Evolutionary conservation across 2,888 invertebrate genomes (phyloP).

Genomic region (Capitulum mitella): DNA sequence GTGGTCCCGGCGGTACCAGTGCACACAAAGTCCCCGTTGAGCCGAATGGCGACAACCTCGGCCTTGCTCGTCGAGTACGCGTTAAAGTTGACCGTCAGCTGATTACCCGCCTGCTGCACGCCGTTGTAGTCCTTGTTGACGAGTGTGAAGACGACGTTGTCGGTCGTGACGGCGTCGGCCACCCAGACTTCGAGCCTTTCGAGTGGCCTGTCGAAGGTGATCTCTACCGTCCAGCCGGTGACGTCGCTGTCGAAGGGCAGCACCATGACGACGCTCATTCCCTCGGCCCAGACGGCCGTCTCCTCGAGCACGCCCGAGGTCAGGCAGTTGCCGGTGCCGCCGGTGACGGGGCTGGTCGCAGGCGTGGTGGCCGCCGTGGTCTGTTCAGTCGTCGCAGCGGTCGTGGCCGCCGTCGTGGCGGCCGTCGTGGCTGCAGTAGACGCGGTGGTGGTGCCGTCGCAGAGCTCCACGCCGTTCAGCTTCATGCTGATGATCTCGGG

Average conservation of each 20-base stretch:
- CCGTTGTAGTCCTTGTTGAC: constrained; percentile 30
- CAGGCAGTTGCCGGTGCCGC: not conserved
- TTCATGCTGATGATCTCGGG: not conserved
- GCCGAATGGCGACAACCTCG: not conserved
- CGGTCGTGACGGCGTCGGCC: constrained; percentile 24
- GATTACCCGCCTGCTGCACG: constrained; percentile 24
- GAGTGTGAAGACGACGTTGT: constrained; percentile 26
- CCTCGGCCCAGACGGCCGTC: not conserved
- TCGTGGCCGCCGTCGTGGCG: not conserved
- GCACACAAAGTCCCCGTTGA: not conserved
- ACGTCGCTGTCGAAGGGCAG: not conserved
- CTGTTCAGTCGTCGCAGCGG: not conserved
- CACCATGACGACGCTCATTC: not conserved
- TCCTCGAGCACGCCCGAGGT: not conserved
- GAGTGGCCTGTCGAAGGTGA: not conserved
- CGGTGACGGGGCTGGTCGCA: constrained; percentile 23
- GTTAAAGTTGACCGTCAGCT: constrained; percentile 11
- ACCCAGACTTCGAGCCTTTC: constrained; percentile 24
- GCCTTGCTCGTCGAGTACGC: constrained; percentile 7
- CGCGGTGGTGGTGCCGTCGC: not conserved
- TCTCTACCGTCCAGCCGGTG: not conserved
- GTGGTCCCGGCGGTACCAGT: constrained; percentile 14
- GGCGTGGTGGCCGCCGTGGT: constrained; percentile 10
- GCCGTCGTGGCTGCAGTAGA: not conserved
- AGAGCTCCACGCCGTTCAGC: not conserved